Percentiles rank a stretch among this genome's conserved stretches.
Evolutionary conservation across 2,113 vertebrate species (phyloP).

Genomic region (Tretioscincus oriximinensis): DNA sequence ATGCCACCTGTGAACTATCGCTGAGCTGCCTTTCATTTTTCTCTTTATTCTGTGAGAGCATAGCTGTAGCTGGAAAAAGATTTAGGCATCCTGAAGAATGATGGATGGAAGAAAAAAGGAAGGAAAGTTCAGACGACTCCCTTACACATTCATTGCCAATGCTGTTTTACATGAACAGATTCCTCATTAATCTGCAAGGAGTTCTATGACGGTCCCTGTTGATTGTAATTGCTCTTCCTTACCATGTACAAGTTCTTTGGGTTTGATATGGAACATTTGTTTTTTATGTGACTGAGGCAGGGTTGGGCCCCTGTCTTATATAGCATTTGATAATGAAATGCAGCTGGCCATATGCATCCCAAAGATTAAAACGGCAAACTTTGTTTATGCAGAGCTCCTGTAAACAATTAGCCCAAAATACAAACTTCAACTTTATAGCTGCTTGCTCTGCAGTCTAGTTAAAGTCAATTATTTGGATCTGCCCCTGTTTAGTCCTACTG

Average conservation of each 20-base stretch:
- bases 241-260: not conserved
- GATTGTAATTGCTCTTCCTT: not conserved
- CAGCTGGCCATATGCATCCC: not conserved
- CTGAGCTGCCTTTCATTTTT: too few species aligned
- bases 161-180: not conserved
- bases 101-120: not conserved
- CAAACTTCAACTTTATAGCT: not conserved
- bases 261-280: not conserved
- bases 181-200: not conserved
- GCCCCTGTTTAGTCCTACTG: not conserved
- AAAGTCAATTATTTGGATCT: not conserved
- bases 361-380: conserved; percentile 7
- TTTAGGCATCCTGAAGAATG: not conserved
- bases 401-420: not conserved
- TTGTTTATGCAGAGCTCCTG: not conserved
- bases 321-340: conserved; percentile 6
- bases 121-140: not conserved
- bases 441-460: not conserved
- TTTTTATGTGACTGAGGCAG: not conserved
- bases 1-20: too few species aligned
- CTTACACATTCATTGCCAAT: not conserved
- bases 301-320: not conserved
- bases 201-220: not conserved
- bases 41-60: not conserved
- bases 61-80: not conserved